These are phyloP conservation scores for Gymnoscopelus microlampas DNA, from an alignment of 2,797 vertebrate species.

Conservation along the genomic window DNA sequence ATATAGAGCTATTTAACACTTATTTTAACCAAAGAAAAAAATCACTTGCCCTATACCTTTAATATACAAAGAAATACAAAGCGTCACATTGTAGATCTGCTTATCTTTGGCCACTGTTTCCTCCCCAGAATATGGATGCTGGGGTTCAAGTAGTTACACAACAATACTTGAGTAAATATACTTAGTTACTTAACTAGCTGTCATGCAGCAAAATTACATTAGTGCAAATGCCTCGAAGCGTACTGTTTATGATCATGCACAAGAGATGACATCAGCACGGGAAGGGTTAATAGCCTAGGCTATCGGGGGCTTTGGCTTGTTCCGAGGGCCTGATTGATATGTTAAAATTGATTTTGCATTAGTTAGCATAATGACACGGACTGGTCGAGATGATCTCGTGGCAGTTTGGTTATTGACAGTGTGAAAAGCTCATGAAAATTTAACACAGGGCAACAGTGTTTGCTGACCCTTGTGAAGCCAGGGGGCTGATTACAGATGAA, in stretches of 20 bases:
- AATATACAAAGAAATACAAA: background rate
- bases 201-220: constrained; percentile 32
- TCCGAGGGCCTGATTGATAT: constrained; percentile 55
- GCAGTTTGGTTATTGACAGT: constrained; percentile 29
- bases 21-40: too few relatives aligned
- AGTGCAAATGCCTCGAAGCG: constrained; percentile 14
- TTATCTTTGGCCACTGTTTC: too few relatives aligned
- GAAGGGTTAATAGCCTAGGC: constrained; percentile 53
- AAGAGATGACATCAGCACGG: constrained; percentile 34
- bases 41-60: background rate
- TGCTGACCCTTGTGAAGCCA: constrained; percentile 16
- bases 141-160: too few relatives aligned
- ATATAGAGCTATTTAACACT: too few relatives aligned
- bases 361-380: constrained; percentile 53
- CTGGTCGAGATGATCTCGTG: constrained; percentile 35
- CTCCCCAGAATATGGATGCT: too few relatives aligned
- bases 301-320: constrained; percentile 28
- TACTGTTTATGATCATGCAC: constrained; percentile 28
- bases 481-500: constrained; percentile 9
- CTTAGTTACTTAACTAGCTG: constrained; percentile 12
- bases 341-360: constrained; percentile 65
- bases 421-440: constrained; percentile 31
- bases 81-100: too few relatives aligned
- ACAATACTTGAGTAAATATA: too few relatives aligned
- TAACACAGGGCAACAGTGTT: constrained; percentile 18